Percentiles rank a stretch among this genome's conserved stretches.
These are phyloP conservation scores for Pao palembangensis DNA, from an alignment of 2,113 vertebrate genomes.

Conservation along the genomic window DNA sequence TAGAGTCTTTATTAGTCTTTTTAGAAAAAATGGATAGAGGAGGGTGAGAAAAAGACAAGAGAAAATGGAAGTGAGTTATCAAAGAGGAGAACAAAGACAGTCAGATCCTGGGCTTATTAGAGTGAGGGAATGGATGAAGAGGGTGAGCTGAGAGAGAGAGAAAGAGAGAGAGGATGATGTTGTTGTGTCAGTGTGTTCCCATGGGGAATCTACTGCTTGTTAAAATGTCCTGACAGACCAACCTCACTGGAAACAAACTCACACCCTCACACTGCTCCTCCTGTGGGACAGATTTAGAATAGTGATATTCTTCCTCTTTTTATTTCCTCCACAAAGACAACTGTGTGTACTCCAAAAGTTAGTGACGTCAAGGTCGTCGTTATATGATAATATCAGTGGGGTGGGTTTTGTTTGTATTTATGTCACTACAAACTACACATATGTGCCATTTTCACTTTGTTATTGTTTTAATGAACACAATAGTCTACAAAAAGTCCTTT, in stretches of 20 bases:
- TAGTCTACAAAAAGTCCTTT: too few relatives aligned
- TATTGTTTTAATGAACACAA: background rate
- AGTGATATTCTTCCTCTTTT: conserved; percentile 16
- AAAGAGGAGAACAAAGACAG: conserved; percentile 39
- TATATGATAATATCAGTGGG: conserved; percentile 5
- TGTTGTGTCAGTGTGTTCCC: conserved; percentile 69
- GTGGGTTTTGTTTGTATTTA: conserved; percentile 22
- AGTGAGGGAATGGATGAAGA: conserved; percentile 47
- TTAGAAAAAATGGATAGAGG: conserved; percentile 42
- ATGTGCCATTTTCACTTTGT: conserved; percentile 7
- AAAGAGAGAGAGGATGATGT: conserved; percentile 47
- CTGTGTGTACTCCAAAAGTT: conserved; percentile 38
- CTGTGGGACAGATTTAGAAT: conserved; percentile 40
- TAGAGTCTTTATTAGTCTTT: conserved; percentile 31
- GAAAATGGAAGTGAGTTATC: conserved; percentile 29
- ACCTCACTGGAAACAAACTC: conserved; percentile 47
- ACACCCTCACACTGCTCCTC: conserved; percentile 28
- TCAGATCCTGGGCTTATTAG: conserved; percentile 60
- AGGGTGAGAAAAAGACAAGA: conserved; percentile 35
- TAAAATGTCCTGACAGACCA: conserved; percentile 74
- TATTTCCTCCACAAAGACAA: conserved; percentile 34
- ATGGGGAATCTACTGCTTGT: conserved; percentile 67
- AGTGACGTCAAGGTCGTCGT: conserved; percentile 42
- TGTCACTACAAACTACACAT: conserved; percentile 27
- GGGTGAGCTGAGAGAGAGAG: conserved; percentile 39